Evolutionary conservation across 2,113 vertebrate genomes (phyloP).

Genomic region (Meleagris gallopavo): DNA sequence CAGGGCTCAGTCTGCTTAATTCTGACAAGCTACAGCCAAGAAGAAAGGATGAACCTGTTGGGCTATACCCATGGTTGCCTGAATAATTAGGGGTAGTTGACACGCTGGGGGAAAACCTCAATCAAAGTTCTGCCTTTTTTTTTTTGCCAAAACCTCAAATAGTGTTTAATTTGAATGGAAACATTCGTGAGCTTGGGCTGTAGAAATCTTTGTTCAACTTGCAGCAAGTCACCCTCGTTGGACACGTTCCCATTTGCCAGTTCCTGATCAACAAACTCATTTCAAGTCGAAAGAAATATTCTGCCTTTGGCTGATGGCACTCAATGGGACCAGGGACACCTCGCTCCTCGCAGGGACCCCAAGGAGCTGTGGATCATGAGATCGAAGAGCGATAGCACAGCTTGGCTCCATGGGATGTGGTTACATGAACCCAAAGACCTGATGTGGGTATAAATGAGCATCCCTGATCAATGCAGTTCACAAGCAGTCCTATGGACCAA

Average conservation of each 20-base stretch:
- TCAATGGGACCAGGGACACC: neutral
- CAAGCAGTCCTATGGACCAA: neutral
- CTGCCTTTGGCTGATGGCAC: rapidly evolving
- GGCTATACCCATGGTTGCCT: neutral
- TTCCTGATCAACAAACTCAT: neutral
- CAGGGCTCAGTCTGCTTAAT: neutral
- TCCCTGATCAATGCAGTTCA: rapidly evolving
- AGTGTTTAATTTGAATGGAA: neutral
- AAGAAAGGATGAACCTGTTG: neutral
- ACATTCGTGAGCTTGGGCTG: neutral
- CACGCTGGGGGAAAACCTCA: neutral
- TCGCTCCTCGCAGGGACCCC: rapidly evolving
- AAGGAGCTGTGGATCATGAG: neutral
- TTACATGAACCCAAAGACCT: neutral
- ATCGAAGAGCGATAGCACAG: neutral
- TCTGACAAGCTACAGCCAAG: neutral
- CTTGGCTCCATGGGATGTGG: neutral
- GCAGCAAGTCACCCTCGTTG: neutral
- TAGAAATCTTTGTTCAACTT: neutral
- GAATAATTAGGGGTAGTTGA: neutral
- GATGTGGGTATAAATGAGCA: rapidly evolving
- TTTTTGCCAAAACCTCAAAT: neutral
- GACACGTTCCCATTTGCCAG: neutral
- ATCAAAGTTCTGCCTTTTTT: rapidly evolving
- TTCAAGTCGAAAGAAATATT: neutral